Evolutionary conservation across 53 echinoderm and acorn worm genomes (phyloP).

Genomic region (Temnopleurus reevesii): DNA sequence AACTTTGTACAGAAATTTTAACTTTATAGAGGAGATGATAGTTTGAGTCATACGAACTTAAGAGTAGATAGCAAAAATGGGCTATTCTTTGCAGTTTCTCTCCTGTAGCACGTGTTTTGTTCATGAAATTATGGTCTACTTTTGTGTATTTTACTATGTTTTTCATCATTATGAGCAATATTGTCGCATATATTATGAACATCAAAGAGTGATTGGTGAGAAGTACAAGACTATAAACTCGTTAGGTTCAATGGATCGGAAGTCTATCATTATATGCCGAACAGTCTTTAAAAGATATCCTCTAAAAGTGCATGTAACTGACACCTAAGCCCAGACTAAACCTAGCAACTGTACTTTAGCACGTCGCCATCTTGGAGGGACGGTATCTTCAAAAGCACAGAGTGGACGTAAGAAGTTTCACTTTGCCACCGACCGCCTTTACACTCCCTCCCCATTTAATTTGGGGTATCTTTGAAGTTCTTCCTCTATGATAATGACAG

Average conservation of each 20-base stretch:
- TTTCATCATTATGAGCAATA: too few relatives aligned
- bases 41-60: too few relatives aligned
- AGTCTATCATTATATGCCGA: not conserved
- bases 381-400: slow-evolving; percentile 31
- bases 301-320: slow-evolving; percentile 19
- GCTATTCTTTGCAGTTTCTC: too few relatives aligned
- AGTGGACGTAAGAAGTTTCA: slow-evolving; percentile 11
- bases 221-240: too few relatives aligned
- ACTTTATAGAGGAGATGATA: too few relatives aligned
- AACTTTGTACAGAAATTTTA: too few relatives aligned
- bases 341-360: not conserved
- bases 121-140: too few relatives aligned
- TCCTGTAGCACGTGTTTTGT: too few relatives aligned
- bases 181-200: too few relatives aligned
- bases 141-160: too few relatives aligned
- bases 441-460: not conserved
- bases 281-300: not conserved
- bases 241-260: not conserved
- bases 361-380: not conserved
- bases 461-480: not conserved
- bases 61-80: too few relatives aligned
- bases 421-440: slow-evolving; percentile 24
- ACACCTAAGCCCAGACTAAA: not conserved
- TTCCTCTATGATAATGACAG: not conserved
- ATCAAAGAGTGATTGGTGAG: too few relatives aligned